Evolutionary conservation across 2,888 invertebrate genomes (phyloP).

Genomic region (Amiota mariae): DNA sequence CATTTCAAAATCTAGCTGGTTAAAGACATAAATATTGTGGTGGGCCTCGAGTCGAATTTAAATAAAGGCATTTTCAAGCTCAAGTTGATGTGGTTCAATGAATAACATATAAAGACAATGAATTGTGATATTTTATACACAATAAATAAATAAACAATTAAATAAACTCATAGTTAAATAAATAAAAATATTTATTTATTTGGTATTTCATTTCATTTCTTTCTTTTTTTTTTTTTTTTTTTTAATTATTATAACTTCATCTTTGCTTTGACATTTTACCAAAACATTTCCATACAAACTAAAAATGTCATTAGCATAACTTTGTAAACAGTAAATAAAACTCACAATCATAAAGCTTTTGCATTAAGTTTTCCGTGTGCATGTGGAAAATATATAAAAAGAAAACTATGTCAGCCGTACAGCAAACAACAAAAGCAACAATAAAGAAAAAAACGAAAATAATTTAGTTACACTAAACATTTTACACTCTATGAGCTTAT

Average conservation of each 20-base stretch:
- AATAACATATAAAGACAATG: neutral
- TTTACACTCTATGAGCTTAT: no score
- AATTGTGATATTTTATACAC: neutral
- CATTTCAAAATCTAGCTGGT: no score
- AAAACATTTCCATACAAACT: no score
- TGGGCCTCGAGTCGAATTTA: no score
- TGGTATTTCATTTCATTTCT: conserved; percentile 54
- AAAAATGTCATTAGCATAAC: no score
- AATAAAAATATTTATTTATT: conserved; percentile 46
- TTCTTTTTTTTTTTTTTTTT: conserved; percentile 16
- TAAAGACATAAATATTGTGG: no score
- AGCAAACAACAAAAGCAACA: conserved; percentile 7
- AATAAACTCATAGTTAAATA: conserved; percentile 19
- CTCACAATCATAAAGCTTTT: neutral
- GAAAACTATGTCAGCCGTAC: conserved; percentile 21
- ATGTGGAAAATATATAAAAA: conserved; percentile 1
- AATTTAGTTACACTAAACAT: neutral
- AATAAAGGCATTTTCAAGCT: no score
- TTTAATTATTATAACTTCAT: no score
- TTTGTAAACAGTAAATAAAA: no score
- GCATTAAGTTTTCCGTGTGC: no score
- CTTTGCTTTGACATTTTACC: no score
- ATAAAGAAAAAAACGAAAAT: neutral
- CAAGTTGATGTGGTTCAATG: no score
- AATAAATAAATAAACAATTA: conserved; percentile 9